Evolutionary conservation across 2,888 invertebrate genomes (phyloP), one percentile per base, ranked within the genome.

Genomic region (Tromatobia lineatoria): DNA sequence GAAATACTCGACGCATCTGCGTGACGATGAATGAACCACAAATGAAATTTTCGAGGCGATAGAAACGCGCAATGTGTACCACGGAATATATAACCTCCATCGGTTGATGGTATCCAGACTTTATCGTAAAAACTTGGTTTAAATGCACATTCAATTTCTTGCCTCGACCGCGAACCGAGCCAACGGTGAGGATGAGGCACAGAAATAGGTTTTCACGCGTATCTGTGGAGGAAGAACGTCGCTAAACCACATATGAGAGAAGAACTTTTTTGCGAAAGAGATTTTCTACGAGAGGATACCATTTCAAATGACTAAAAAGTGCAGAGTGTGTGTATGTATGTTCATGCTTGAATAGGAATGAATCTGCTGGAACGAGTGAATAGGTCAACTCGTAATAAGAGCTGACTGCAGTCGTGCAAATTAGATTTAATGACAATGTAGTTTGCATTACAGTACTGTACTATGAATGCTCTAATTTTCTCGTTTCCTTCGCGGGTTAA

Each of bases 61-160:
- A 18, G 38, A 64, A 15, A 64, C 3, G 64, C 18, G 67, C 25
- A 67, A 47, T 20, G 47, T 25, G 29, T n/a, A 50, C 50, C 50
- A n/a, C 29, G 11, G 38, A 8, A 38, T 38, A 59, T 6, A 52
- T 61, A 18, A 34, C 29, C 47, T 10, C 34, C 29, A n/a, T 59
- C 57, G 11, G 38, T 71, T 54, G 20, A 10, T 20, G 8, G 34
- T 23, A 54, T 71, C 54, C 15, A 15, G 38, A 29, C 23, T 57
- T 20, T 18, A 15, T 57, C 71, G 71, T 29, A n/a, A 67, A 67
- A 73, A 71, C 13, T 59, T 38, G 50, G 67, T 73, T 83, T 64
- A 54, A 75, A 71, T 70, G 75, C 34, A 70, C 70, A 75, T 66
- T 38, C n/a, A 47, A 79, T 83, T 79, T 79, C 29, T 54, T 70